A percentile compares a stretch with the other conserved stretches of the same genome.
These are phyloP conservation scores for Phylloscopus whistleri DNA, from an alignment of 2,113 vertebrate genomes.

Conservation along the genomic window DNA sequence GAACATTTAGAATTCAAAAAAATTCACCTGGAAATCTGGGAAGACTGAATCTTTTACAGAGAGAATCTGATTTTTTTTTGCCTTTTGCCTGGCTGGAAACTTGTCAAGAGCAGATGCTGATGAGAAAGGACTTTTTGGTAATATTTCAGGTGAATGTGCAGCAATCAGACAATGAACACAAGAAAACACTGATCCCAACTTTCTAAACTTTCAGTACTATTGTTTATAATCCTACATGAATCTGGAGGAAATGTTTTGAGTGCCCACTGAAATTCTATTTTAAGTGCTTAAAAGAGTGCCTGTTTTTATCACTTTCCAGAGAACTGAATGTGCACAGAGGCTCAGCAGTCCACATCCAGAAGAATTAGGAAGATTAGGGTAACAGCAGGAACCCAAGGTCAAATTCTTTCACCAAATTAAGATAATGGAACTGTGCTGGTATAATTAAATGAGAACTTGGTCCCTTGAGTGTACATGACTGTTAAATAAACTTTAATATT, in stretches of 20 bases:
- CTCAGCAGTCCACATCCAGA: constrained; percentile 12
- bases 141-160: not conserved
- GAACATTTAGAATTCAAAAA: not conserved
- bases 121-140: not conserved
- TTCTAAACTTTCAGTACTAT: not conserved
- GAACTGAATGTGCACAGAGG: constrained; percentile 36
- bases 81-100: not conserved
- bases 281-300: not conserved
- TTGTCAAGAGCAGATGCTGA: not conserved
- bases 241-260: not conserved
- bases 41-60: not conserved
- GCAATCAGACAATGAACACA: not conserved
- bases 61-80: not conserved
- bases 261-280: not conserved
- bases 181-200: not conserved
- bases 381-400: constrained; percentile 35
- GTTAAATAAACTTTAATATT: constrained; percentile 40
- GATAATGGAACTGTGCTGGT: not conserved
- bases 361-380: constrained; percentile 56
- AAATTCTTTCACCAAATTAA: constrained; percentile 54
- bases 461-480: not conserved
- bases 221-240: not conserved
- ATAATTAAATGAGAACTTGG: constrained; percentile 5
- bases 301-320: constrained; percentile 13
- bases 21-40: not conserved